Evolutionary conservation across 2,888 invertebrate species (phyloP).

Genomic region (Spilosoma lubricipeda): DNA sequence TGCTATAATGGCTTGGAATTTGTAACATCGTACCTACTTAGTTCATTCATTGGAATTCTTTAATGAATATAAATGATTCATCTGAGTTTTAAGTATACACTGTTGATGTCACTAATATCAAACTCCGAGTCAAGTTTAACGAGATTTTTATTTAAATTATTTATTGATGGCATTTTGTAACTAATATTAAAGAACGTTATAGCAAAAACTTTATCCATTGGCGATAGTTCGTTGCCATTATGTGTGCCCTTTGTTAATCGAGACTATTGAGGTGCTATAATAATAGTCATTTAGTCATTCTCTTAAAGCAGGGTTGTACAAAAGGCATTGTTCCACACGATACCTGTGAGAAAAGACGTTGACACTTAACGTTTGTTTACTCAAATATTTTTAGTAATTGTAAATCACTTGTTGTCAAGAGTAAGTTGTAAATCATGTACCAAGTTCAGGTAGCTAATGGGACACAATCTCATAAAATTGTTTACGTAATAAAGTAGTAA

Average conservation of each 20-base stretch:
- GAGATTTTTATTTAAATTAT: constrained; percentile 13
- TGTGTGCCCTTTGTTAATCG: constrained; percentile 66
- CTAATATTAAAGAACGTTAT: background rate
- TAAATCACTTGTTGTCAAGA: constrained; percentile 41
- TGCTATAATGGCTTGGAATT: constrained; percentile 33
- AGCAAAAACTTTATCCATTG: constrained; percentile 42
- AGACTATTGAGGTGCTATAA: constrained; percentile 71
- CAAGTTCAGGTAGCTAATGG: constrained; percentile 30
- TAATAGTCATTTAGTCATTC: constrained; percentile 81
- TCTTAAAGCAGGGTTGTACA: constrained; percentile 69
- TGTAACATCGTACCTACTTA: constrained; percentile 26
- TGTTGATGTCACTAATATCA: constrained; percentile 4
- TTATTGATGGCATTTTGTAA: background rate
- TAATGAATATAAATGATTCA: constrained; percentile 30
- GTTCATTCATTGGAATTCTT: constrained; percentile 40
- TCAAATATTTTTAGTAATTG: constrained; percentile 39
- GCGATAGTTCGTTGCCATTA: constrained; percentile 46
- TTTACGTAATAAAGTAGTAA: constrained; percentile 19
- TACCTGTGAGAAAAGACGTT: constrained; percentile 84
- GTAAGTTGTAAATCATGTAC: constrained; percentile 30
- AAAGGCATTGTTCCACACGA: constrained; percentile 71
- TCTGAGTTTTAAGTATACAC: constrained; percentile 4
- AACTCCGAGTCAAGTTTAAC: background rate
- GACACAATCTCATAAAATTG: constrained; percentile 26
- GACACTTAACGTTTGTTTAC: constrained; percentile 50